Evolutionary conservation across 1,140 invertebrate species (phyloP).

Genomic region (Melipona quadrifasciata): DNA sequence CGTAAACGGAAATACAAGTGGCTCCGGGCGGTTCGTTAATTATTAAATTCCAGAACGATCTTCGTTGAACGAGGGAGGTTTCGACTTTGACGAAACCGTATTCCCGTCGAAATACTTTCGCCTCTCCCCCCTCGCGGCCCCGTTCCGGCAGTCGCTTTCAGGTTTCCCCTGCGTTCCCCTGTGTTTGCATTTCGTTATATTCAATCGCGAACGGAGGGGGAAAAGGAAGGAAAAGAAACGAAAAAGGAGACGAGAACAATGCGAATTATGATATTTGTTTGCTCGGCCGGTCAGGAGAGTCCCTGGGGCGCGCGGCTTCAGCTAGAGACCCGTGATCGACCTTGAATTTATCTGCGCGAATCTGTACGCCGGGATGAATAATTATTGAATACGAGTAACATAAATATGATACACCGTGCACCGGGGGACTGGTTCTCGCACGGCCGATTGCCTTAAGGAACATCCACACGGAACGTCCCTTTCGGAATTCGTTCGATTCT

Average conservation of each 20-base stretch:
- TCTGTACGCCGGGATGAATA: constrained; percentile 62
- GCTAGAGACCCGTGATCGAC: constrained; percentile 49
- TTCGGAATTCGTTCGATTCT: neutral
- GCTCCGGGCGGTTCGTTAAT: constrained; percentile 45
- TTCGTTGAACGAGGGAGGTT: constrained; percentile 33
- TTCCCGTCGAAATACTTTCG: constrained; percentile 28
- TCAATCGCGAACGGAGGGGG: constrained; percentile 74
- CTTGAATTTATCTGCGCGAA: constrained; percentile 66
- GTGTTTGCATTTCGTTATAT: constrained; percentile 82
- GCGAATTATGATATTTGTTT: constrained; percentile 81
- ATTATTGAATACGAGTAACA: constrained; percentile 65
- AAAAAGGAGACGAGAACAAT: constrained; percentile 79
- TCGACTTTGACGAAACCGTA: constrained; percentile 34
- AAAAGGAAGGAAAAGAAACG: neutral
- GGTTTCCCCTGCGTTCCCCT: constrained; percentile 69
- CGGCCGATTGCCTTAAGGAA: constrained; percentile 46
- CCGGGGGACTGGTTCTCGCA: constrained; percentile 54
- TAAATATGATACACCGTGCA: constrained; percentile 60
- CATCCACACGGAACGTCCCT: constrained; percentile 39
- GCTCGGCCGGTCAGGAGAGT: constrained; percentile 68
- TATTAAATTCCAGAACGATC: constrained; percentile 53
- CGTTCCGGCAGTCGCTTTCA: constrained; percentile 48
- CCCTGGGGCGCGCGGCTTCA: constrained; percentile 54
- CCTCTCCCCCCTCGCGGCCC: no score
- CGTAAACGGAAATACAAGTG: constrained; percentile 30